Base-by-base conservation (phyloP, 2,888 invertebrate genomes). In the Melipona beecheii region DNA sequence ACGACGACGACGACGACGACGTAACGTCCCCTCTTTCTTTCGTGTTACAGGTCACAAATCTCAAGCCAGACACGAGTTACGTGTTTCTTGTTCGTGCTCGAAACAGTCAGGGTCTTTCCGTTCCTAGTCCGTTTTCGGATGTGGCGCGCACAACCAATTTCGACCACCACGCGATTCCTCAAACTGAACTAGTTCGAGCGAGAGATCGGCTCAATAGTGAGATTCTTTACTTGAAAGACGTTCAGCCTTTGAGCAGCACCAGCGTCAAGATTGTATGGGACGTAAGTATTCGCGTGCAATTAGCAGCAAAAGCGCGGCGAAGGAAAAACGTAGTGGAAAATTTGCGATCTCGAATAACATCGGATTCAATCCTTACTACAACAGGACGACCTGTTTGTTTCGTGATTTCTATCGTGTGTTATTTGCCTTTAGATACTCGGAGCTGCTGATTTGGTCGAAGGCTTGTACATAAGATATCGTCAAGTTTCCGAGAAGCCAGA, bases 61-160 rank as follows among this genome's bases (percentile, higher is more conserved):
- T 98, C 86, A 96, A 96, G 91, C 97, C 97, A 1, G 97, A 97
- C 91, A 97, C 97, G 66, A 96, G 97, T 54, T 98, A 98, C 95
- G 96, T 98, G 86, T 98, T 98, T 94, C 95, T 98, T 83, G 97
- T 98, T 58, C 96, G 97, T 75, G 98, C 98, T 0, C 97, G 98
- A 95, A 98, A 98, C 94, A 96, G 97, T 19, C 97, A 98, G 92
- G 98, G 98, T 19, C 95, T 98, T 66, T 97, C 98, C 2, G 96
- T 97, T 62, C 98, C 98, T 3, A 98, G 98, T 90, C 96, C 96
- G 21, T 95, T 97, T 52, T 98, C 98, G 31, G 96, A 96, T 86
- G 95, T 96, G 21, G 96, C 97, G 49, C 96, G 96, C 89, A 98
- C 98, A 13, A 94, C 96, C 71, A 95, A 96, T 93, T 95, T 95